A percentile compares a stretch with the other conserved stretches of the same genome.
Evolutionary conservation across 1,140 invertebrate genomes (phyloP).

Genomic region (Drosophila takahashii): DNA sequence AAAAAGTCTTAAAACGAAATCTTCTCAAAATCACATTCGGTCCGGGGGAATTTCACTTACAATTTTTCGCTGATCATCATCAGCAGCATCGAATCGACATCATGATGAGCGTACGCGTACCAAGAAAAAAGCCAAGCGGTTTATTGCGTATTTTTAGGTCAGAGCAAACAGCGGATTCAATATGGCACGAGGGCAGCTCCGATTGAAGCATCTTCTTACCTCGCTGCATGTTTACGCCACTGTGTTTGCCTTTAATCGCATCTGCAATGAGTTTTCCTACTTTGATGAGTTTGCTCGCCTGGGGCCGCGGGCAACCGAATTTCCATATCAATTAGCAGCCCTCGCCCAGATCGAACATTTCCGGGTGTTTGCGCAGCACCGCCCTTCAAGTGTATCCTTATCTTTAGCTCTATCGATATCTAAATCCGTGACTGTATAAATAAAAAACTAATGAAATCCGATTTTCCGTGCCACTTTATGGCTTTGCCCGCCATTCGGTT

Average conservation of each 20-base stretch:
- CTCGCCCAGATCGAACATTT: constrained; percentile 50
- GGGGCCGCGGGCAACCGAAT: constrained; percentile 32
- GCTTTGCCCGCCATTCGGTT: constrained; percentile 38
- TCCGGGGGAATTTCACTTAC: constrained; percentile 31
- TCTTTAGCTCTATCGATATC: constrained; percentile 9
- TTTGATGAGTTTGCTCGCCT: constrained; percentile 53
- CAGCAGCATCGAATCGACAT: constrained; percentile 10
- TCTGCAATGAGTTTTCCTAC: constrained; percentile 42
- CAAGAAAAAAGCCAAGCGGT: constrained; percentile 30
- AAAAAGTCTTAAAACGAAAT: constrained; percentile 11
- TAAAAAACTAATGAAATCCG: constrained; percentile 35
- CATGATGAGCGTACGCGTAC: constrained; percentile 15
- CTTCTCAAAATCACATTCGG: constrained; percentile 14
- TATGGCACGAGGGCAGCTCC: constrained; percentile 17
- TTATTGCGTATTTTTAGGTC: constrained; percentile 53
- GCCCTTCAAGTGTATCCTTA: constrained; percentile 10
- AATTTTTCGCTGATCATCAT: constrained; percentile 37
- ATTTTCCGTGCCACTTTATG: constrained; percentile 53
- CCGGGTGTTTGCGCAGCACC: constrained; percentile 41
- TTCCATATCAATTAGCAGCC: constrained; percentile 63
- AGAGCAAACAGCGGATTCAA: constrained; percentile 37
- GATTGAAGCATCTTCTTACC: constrained; percentile 54
- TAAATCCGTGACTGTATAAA: constrained; percentile 16
- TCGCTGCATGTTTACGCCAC: constrained; percentile 64
- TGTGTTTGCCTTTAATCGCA: constrained; percentile 64